Conservation (phyloP, 2,888 invertebrate genomes). For the Ariolimax columbianus region DNA sequence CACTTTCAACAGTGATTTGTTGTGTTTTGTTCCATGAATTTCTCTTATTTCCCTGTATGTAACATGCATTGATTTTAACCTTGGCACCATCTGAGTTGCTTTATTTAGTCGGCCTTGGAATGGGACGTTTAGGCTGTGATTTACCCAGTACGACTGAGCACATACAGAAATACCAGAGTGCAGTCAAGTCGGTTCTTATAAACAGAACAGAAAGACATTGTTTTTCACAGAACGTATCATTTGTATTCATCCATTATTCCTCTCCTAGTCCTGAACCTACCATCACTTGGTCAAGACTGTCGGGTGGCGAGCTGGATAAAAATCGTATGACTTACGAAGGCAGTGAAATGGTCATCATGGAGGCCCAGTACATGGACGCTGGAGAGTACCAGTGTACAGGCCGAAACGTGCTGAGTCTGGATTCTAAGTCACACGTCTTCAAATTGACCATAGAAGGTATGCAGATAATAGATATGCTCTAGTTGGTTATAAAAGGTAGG, state of each 20-base stretch:
- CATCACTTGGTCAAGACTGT: conserved; percentile 93
- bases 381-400: conserved; percentile 92
- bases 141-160: too few relatives aligned
- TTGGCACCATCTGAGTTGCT: too few relatives aligned
- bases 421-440: conserved; percentile 74
- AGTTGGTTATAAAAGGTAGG: not conserved
- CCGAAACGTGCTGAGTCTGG: conserved; percentile 63
- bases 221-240: not conserved
- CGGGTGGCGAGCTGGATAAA: conserved; percentile 79
- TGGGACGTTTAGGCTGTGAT: too few relatives aligned
- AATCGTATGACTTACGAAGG: conserved; percentile 84
- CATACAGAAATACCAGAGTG: too few relatives aligned
- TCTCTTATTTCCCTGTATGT: too few relatives aligned
- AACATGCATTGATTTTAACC: too few relatives aligned
- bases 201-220: too few relatives aligned
- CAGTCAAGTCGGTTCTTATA: too few relatives aligned
- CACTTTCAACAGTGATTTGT: too few relatives aligned
- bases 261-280: conserved; percentile 91
- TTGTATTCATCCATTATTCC: not conserved
- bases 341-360: conserved; percentile 85
- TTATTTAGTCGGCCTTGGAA: too few relatives aligned
- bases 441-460: conserved; percentile 72
- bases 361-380: conserved; percentile 84
- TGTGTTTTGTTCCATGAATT: too few relatives aligned
- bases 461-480: not conserved